Conservation (phyloP, 1,140 invertebrate genomes). For the Whitmania pigra region DNA sequence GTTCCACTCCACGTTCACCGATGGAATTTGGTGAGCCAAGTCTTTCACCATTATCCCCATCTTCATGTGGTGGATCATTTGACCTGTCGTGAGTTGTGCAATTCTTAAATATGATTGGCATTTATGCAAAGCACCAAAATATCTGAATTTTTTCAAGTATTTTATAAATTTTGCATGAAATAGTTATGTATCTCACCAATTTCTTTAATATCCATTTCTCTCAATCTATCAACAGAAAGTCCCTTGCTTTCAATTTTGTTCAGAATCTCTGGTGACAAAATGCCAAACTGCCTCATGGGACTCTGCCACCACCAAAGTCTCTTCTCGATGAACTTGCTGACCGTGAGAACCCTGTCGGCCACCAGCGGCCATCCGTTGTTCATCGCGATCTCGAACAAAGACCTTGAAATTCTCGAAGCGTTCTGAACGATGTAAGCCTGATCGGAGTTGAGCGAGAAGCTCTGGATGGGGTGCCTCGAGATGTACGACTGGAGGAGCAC, state of each 20-base stretch:
- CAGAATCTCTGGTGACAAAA: slow-evolving; percentile 56
- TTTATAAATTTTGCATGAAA: no score
- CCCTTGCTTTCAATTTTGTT: slow-evolving; percentile 65
- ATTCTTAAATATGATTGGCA: no score
- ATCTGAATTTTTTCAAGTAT: no score
- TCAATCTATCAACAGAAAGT: slow-evolving; percentile 60
- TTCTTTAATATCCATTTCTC: slow-evolving; percentile 74
- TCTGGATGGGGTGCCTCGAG: slow-evolving; percentile 61
- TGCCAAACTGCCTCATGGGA: slow-evolving; percentile 67
- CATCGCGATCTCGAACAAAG: slow-evolving; percentile 84
- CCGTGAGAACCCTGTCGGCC: slow-evolving; percentile 59
- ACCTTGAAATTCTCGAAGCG: slow-evolving; percentile 71
- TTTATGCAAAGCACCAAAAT: no score
- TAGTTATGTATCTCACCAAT: slow-evolving; percentile 47
- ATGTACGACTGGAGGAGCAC: slow-evolving; percentile 86
- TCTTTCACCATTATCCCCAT: slow-evolving; percentile 65
- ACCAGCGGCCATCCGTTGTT: slow-evolving; percentile 76
- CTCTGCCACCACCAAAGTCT: slow-evolving; percentile 71
- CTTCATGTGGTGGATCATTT: slow-evolving; percentile 61
- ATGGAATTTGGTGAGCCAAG: slow-evolving; percentile 71
- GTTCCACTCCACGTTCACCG: slow-evolving; percentile 63
- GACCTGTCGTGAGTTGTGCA: slow-evolving; percentile 45
- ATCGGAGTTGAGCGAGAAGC: slow-evolving; percentile 83
- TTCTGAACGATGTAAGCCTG: slow-evolving; percentile 84
- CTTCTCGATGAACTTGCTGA: slow-evolving; percentile 69